Base-by-base conservation (phyloP, 1,140 invertebrate genomes). In the Heterodera schachtii region DNA sequence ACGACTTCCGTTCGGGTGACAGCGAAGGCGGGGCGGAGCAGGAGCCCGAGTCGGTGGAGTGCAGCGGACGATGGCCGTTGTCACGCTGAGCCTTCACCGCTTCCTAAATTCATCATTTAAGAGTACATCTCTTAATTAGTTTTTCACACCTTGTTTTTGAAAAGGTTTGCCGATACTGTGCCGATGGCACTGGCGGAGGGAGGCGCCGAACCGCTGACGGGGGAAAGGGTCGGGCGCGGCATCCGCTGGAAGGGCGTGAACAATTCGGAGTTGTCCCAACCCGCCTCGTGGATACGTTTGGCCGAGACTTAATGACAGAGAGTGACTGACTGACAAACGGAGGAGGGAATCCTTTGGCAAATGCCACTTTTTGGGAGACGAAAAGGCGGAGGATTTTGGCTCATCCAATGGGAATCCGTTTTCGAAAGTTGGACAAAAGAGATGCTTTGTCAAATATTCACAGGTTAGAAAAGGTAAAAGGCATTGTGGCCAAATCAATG, bases 11-110 rank as follows among this genome's bases (percentile, higher is more conserved):
- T 69, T 64, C 49, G 21, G 77, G 77, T 16, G 77, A 78, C 47
- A 78, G 70, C n/a, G 77, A 66, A 49, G 77, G 77, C 9, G 77
- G 70, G 3, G 77, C 66, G 70, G 66, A 78, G 31, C 13, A 78
- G 57, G 66, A 41, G 64, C 21, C 47, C 31, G 66, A 78, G 77
- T 70, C 47, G 77, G 70, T 43, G 77, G 77, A 47, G 77, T 76
- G 75, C 57, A 76, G 57, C 66, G 8, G 75, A 76, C 75, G 66
- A 64, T 76, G 75, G 75, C 41, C 73, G 44, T 57, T 64, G 57
- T 64, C 57, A 19, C 19, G 46, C 31, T 31, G 31, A 31, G 31
- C 31, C 31, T 31, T 31, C 31, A 31, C 31, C 31, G 31, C 31
- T 31, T 31, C 31, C 31, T 31, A 31, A 31, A 31, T 31, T 31